phyloP scores from a whole-genome alignment of 2,888 invertebrate species.

The Volucella zonaria region DNA sequence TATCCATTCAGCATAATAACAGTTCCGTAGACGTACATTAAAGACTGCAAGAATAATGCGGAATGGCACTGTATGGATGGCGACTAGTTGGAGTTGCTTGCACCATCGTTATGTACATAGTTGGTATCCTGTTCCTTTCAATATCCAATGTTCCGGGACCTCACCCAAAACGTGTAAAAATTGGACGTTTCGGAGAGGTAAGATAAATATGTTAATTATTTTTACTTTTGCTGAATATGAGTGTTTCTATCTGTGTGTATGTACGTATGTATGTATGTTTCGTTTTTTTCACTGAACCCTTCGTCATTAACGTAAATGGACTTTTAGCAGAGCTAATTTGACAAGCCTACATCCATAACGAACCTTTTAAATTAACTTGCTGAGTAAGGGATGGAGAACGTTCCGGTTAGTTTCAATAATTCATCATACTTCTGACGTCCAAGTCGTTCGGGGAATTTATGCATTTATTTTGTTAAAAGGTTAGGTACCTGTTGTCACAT shows the following conservation, averaged over 20 bases:
- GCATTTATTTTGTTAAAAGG: conserved; percentile 5
- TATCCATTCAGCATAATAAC: conserved; percentile 47
- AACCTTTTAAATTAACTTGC: too few species aligned
- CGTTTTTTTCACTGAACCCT: too few species aligned
- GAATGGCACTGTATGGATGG: conserved; percentile 82
- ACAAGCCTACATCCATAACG: too few species aligned
- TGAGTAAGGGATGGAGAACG: too few species aligned
- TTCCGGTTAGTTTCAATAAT: too few species aligned
- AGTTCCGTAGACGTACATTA: conserved; percentile 65
- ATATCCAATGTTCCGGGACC: conserved; percentile 82
- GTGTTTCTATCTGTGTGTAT: neutral
- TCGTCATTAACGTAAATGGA: too few species aligned
- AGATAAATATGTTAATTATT: conserved; percentile 21
- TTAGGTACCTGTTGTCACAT: conserved; percentile 19
- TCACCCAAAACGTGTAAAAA: conserved; percentile 79
- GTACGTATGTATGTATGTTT: too few species aligned
- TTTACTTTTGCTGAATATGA: neutral
- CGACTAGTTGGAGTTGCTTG: conserved; percentile 82
- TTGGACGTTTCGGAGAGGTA: conserved; percentile 81
- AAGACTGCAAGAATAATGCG: conserved; percentile 76
- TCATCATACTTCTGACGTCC: too few species aligned
- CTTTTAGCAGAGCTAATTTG: too few species aligned
- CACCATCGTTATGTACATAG: conserved; percentile 82
- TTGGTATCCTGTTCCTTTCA: conserved; percentile 82
- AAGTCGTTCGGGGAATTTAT: neutral